Evolutionary conservation across 2,113 vertebrate genomes (phyloP).

Genomic region (Panurus biarmicus): DNA sequence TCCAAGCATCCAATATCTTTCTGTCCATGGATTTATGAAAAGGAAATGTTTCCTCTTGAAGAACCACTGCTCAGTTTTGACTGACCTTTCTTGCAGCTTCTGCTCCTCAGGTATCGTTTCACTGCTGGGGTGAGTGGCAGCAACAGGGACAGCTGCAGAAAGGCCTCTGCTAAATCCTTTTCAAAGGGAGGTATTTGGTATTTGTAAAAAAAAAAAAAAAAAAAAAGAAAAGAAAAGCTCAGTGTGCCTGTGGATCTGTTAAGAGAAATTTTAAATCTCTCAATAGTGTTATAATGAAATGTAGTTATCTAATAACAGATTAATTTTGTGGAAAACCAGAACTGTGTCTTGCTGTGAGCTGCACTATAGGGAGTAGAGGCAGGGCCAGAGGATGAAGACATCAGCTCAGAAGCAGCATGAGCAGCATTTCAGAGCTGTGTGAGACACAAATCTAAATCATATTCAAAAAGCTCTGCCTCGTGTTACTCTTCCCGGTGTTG

Average conservation of each 20-base stretch:
- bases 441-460: background rate
- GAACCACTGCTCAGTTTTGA: background rate
- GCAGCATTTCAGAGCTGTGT: background rate
- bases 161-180: background rate
- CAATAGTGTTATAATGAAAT: background rate
- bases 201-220: background rate
- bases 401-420: background rate
- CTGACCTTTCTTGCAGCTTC: background rate
- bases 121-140: background rate
- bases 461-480: background rate
- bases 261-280: background rate
- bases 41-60: background rate
- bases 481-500: background rate
- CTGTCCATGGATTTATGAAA: background rate
- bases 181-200: background rate
- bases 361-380: background rate
- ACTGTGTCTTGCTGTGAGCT: background rate
- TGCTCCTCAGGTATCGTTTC: background rate
- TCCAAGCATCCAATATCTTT: background rate
- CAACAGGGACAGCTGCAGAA: background rate
- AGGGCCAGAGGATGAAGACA: background rate
- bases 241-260: background rate
- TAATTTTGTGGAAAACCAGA: background rate
- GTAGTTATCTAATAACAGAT: background rate
- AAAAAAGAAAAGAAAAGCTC: background rate